Evolutionary conservation across 2,888 invertebrate genomes (phyloP).

Genomic region (Maniola hyperantus): DNA sequence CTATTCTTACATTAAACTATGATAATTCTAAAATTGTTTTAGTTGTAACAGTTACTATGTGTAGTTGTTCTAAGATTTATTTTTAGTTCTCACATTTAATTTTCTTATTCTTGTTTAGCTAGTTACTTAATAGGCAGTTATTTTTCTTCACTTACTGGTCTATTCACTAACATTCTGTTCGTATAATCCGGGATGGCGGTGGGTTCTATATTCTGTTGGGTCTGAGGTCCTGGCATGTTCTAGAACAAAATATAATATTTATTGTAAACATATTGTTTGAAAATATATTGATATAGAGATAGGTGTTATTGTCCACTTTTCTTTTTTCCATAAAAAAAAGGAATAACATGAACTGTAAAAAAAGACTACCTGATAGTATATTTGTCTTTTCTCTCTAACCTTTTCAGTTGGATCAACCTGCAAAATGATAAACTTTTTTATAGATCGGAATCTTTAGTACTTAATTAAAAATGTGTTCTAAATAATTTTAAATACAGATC

Average conservation of each 20-base stretch:
- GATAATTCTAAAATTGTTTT: not conserved
- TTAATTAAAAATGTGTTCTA: not conserved
- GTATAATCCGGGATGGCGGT: conserved; percentile 20
- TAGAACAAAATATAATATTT: conserved; percentile 17
- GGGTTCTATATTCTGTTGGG: conserved; percentile 19
- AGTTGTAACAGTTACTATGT: too few species aligned
- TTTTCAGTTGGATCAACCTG: not conserved
- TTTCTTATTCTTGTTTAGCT: not conserved
- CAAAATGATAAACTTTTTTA: not conserved
- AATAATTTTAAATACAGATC: too few species aligned
- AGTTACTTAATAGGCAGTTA: not conserved
- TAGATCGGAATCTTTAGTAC: too few species aligned
- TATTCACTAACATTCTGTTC: conserved; percentile 24
- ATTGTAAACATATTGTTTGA: not conserved
- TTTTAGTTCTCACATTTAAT: not conserved
- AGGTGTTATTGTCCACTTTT: too few species aligned
- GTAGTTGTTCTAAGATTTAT: too few species aligned
- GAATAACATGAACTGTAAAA: not conserved
- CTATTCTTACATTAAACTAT: not conserved
- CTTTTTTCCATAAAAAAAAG: too few species aligned
- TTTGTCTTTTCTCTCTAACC: not conserved
- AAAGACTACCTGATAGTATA: conserved; percentile 5
- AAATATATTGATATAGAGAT: too few species aligned
- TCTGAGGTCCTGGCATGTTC: conserved; percentile 32
- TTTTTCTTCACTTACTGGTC: conserved; percentile 30